Conservation (phyloP, 2,113 vertebrate genomes). For the Dascyllus trimaculatus region DNA sequence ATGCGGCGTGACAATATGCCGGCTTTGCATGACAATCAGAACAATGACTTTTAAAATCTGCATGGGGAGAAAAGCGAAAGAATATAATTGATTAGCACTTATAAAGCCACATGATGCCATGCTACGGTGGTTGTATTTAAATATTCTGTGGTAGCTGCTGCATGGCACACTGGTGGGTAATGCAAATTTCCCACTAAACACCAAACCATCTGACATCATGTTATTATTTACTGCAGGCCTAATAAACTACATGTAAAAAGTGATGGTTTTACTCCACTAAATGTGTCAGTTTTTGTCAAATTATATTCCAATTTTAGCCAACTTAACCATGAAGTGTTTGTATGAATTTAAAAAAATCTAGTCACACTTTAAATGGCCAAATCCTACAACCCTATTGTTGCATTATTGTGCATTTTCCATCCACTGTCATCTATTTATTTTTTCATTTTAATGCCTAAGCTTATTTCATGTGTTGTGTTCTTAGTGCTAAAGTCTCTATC, state of each 20-base stretch:
- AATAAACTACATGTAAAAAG: neutral
- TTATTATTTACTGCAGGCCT: neutral
- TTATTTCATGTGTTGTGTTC: too few species aligned
- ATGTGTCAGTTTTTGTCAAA: too few species aligned
- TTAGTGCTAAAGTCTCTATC: too few species aligned
- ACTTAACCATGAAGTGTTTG: too few species aligned
- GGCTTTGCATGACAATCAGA: slow-evolving; percentile 25
- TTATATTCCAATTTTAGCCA: too few species aligned
- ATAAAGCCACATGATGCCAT: slow-evolving; percentile 44
- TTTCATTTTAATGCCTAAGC: too few species aligned
- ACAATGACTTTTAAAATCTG: slow-evolving; percentile 44
- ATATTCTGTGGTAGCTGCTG: slow-evolving; percentile 26
- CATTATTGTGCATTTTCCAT: too few species aligned
- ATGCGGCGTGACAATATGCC: slow-evolving; percentile 42
- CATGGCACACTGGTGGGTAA: slow-evolving; percentile 13
- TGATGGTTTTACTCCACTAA: too few species aligned
- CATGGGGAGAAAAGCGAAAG: slow-evolving; percentile 15
- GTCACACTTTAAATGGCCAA: too few species aligned
- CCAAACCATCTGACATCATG: neutral
- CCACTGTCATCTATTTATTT: too few species aligned
- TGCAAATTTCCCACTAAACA: slow-evolving; percentile 12
- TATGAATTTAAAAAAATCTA: too few species aligned
- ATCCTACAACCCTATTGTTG: too few species aligned
- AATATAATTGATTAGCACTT: slow-evolving; percentile 43
- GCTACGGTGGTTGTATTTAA: slow-evolving; percentile 27